These are phyloP conservation scores for Melieria crassipennis DNA, from an alignment of 2,888 invertebrate species.

Conservation along the genomic window DNA sequence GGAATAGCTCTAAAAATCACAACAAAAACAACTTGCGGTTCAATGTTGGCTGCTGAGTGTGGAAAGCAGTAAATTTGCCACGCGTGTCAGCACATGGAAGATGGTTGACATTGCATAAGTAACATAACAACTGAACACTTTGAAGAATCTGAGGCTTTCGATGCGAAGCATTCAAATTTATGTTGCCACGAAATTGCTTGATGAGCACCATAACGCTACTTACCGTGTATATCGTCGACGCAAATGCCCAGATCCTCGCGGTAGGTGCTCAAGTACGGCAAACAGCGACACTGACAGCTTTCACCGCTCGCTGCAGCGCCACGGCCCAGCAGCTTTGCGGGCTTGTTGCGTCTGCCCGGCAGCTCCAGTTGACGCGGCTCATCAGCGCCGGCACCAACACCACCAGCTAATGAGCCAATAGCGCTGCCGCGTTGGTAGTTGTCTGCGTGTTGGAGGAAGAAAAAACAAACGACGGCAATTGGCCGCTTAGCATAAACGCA, in stretches of 20 bases:
- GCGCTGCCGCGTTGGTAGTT: too few relatives aligned
- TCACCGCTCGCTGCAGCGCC: slow-evolving; percentile 41
- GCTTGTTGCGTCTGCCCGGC: slow-evolving; percentile 17
- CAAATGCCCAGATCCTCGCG: slow-evolving; percentile 86
- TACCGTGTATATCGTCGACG: slow-evolving; percentile 87
- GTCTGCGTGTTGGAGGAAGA: too few relatives aligned
- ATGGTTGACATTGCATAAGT: too few relatives aligned
- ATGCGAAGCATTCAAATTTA: background rate
- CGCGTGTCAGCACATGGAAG: background rate
- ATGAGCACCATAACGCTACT: slow-evolving; percentile 52
- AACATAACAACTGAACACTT: too few relatives aligned
- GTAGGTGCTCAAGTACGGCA: slow-evolving; percentile 79
- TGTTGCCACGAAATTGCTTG: background rate
- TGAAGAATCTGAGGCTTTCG: too few relatives aligned
- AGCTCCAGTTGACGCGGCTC: slow-evolving; percentile 19
- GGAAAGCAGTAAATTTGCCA: slow-evolving; percentile 8
- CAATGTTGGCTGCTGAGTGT: background rate
- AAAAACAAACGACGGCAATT: too few relatives aligned
- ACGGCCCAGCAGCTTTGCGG: background rate
- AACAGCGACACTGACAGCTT: slow-evolving; percentile 80
- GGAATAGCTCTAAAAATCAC: background rate
- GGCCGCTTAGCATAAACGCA: too few relatives aligned
- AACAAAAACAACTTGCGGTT: background rate
- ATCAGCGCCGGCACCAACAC: slow-evolving; percentile 19
- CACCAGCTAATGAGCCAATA: background rate